These are phyloP conservation scores for Cromileptes altivelis DNA, from an alignment of 2,113 vertebrate species.

Conservation along the genomic window DNA sequence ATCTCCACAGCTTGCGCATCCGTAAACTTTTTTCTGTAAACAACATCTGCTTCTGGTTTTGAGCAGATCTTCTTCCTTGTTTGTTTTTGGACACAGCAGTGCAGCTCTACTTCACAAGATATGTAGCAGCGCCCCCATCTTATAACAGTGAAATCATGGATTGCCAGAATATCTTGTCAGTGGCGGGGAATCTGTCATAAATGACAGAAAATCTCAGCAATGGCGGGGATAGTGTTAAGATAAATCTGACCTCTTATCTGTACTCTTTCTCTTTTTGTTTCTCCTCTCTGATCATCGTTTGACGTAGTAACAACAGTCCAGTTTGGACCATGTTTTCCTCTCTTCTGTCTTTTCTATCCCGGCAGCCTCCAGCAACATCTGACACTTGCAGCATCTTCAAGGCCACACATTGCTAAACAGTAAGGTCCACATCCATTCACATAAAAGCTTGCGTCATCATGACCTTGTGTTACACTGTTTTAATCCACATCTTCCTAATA, in stretches of 20 bases:
- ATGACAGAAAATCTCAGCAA: no score
- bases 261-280: not conserved
- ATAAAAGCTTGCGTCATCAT: not conserved
- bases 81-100: no score
- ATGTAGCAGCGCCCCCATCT: no score
- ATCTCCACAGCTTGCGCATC: no score
- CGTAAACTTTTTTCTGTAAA: no score
- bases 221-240: not conserved
- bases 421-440: not conserved
- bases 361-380: not conserved
- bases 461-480: constrained; percentile 5
- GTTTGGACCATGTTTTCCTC: not conserved
- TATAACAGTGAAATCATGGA: no score
- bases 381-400: not conserved
- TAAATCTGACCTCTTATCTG: not conserved
- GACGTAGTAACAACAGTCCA: no score
- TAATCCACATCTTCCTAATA: constrained; percentile 25
- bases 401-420: not conserved
- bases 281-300: not conserved
- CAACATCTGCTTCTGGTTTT: no score
- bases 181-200: no score
- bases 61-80: no score
- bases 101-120: no score
- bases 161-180: no score
- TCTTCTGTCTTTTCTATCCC: not conserved